Conservation (phyloP, 2,888 invertebrate species). For the Poecilobothrus nobilitatus region DNA sequence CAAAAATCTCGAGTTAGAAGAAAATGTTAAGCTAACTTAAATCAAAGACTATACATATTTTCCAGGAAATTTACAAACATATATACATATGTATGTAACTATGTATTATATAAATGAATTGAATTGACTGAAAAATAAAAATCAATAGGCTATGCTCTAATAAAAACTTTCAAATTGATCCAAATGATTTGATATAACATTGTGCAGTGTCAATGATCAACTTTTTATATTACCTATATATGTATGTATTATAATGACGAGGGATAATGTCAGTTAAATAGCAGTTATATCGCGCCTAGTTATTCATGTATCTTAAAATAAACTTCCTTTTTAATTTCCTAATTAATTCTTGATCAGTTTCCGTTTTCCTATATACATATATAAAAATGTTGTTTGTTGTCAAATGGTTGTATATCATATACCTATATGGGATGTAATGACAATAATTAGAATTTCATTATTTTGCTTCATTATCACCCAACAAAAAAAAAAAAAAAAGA, state of each 20-base stretch:
- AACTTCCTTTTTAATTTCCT: background rate
- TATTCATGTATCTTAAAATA: background rate
- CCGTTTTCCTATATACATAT: background rate
- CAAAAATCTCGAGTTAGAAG: too few relatives aligned
- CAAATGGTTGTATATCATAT: background rate
- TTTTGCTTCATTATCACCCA: too few relatives aligned
- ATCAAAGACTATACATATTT: background rate
- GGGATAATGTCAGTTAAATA: background rate
- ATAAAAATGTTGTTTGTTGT: background rate
- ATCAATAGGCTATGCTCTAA: too few relatives aligned
- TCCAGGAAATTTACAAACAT: background rate
- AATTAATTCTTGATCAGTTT: slow-evolving; percentile 4
- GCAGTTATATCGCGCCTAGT: background rate
- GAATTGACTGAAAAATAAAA: too few relatives aligned
- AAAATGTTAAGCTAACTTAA: background rate
- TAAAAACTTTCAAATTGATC: too few relatives aligned
- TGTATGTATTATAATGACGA: too few relatives aligned
- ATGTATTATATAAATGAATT: too few relatives aligned
- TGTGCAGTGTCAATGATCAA: too few relatives aligned
- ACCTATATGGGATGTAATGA: background rate
- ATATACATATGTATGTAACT: too few relatives aligned
- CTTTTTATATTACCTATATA: too few relatives aligned
- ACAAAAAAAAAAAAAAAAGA: too few relatives aligned
- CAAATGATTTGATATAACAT: too few relatives aligned
- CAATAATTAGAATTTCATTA: background rate